A percentile compares a stretch with the other conserved stretches of the same genome.
These are phyloP conservation scores for Masticophis lateralis DNA, from an alignment of 2,797 vertebrate species.

Conservation along the genomic window DNA sequence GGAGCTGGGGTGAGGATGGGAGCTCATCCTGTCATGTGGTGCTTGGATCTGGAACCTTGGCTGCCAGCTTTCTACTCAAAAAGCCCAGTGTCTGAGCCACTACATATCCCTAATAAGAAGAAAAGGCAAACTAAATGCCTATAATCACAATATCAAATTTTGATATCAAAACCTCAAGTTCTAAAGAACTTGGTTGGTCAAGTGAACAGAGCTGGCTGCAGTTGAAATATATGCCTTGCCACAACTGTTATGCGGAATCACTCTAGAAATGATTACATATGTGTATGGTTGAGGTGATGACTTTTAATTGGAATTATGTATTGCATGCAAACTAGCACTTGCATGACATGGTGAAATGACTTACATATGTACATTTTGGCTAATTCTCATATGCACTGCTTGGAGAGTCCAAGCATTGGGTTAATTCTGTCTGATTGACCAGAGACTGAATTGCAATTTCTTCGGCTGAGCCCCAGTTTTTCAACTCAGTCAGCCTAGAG, in stretches of 20 bases:
- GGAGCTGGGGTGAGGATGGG: too few relatives aligned
- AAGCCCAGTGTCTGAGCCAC: too few relatives aligned
- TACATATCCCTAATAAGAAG: not conserved
- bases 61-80: too few relatives aligned
- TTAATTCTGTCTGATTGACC: too few relatives aligned
- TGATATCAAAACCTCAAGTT: not conserved
- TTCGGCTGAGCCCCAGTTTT: too few relatives aligned
- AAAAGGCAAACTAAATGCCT: not conserved
- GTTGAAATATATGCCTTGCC: not conserved
- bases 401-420: too few relatives aligned
- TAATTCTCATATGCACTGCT: too few relatives aligned
- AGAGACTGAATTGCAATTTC: too few relatives aligned
- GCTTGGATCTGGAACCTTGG: too few relatives aligned
- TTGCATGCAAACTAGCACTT: not conserved
- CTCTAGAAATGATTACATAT: not conserved
- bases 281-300: not conserved
- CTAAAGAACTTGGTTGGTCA: not conserved
- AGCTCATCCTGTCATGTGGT: too few relatives aligned
- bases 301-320: not conserved
- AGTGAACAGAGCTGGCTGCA: not conserved
- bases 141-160: not conserved
- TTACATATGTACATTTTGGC: not conserved
- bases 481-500: too few relatives aligned
- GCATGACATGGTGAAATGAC: not conserved
- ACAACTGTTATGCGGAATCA: not conserved